Conservation (phyloP, 2,888 invertebrate genomes). For the Abscondita cerata region DNA sequence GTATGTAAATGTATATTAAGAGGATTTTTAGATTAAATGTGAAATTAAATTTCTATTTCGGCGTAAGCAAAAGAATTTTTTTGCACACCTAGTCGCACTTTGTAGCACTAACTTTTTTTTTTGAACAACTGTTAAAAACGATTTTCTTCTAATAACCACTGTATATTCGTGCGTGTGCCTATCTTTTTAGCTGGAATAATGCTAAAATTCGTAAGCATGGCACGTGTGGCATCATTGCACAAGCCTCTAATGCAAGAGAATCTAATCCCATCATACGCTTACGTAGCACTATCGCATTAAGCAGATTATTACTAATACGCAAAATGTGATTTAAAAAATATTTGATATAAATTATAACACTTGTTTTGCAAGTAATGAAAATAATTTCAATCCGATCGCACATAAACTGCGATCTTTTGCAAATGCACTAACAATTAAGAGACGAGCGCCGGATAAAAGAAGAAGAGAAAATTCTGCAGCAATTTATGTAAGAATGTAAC, state of each 20-base stretch:
- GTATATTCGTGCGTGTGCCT: conserved; percentile 29
- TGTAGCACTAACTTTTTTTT: conserved; percentile 19
- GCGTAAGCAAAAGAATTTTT: conserved; percentile 20
- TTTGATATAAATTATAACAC: too few relatives aligned
- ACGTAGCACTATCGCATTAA: conserved; percentile 32
- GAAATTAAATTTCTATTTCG: conserved; percentile 28
- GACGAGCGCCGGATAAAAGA: background rate
- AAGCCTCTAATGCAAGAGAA: conserved; percentile 26
- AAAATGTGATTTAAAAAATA: conserved; percentile 26
- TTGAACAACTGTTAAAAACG: conserved; percentile 24
- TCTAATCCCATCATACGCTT: conserved; percentile 36
- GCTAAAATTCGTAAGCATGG: conserved; percentile 32
- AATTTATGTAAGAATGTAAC: conserved; percentile 19
- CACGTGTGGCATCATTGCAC: conserved; percentile 30
- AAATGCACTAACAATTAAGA: conserved; percentile 13
- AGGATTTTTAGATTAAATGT: conserved; percentile 36
- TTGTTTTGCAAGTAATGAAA: too few relatives aligned
- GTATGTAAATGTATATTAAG: conserved; percentile 41
- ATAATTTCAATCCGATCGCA: too few relatives aligned
- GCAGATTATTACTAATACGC: conserved; percentile 32
- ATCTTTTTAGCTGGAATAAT: conserved; percentile 34
- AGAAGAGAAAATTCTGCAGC: conserved; percentile 10
- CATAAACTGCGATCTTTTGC: too few relatives aligned
- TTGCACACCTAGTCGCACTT: conserved; percentile 10
- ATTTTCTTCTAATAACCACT: conserved; percentile 25